Conservation (phyloP, 2,888 invertebrate genomes). For the Microplitis deprimator region DNA sequence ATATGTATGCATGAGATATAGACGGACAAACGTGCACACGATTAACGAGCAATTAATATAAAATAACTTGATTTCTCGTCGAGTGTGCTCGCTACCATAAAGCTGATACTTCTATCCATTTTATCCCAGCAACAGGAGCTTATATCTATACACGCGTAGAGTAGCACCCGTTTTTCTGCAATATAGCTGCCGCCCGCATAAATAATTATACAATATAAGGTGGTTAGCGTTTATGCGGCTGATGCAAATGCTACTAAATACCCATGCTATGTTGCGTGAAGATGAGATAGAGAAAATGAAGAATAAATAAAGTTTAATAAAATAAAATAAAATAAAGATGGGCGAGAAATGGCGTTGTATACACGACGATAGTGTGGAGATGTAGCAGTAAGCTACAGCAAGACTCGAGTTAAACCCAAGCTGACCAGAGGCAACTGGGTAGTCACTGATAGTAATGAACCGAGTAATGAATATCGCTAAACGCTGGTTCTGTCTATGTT, state of each 20-base stretch:
- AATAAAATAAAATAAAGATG: not conserved
- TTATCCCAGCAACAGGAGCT: too few relatives aligned
- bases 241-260: conserved; percentile 14
- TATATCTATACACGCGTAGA: too few relatives aligned
- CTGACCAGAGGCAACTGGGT: conserved; percentile 28
- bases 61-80: conserved; percentile 13
- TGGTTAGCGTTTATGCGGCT: not conserved
- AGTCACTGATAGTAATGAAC: conserved; percentile 55
- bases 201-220: not conserved
- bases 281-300: not conserved
- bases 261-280: not conserved
- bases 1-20: not conserved
- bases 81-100: too few relatives aligned
- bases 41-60: conserved; percentile 7
- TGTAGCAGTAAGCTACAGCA: not conserved
- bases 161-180: not conserved
- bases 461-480: conserved; percentile 60
- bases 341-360: not conserved
- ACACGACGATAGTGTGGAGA: not conserved
- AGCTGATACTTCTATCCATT: too few relatives aligned
- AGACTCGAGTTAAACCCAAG: not conserved
- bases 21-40: not conserved
- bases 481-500: conserved; percentile 54
- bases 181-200: not conserved
- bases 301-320: conserved; percentile 7